Percentiles rank a stretch among this genome's conserved stretches.
Conservation (phyloP, 2,113 vertebrate species). For the Amazona vittata region DNA sequence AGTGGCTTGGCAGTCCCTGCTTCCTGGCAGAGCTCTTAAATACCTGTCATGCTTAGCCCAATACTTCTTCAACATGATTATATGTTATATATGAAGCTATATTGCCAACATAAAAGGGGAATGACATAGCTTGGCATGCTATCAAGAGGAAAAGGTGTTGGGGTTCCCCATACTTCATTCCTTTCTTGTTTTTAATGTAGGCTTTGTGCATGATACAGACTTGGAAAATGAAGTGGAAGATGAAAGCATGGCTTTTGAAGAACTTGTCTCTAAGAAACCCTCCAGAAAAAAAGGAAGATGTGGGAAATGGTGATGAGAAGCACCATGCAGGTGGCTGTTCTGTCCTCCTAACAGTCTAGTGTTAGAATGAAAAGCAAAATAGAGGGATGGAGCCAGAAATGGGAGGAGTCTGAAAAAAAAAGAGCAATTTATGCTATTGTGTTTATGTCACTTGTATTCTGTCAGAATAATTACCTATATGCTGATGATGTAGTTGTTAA, state of each 20-base stretch:
- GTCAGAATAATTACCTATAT: neutral
- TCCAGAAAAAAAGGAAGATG: conserved; percentile 54
- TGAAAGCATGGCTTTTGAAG: conserved; percentile 72
- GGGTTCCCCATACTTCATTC: neutral
- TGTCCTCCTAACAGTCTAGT: neutral
- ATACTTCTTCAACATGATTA: neutral
- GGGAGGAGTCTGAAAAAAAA: neutral
- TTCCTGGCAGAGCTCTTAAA: neutral
- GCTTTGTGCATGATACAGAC: conserved; percentile 29
- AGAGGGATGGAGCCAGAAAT: neutral
- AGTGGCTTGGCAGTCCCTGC: neutral
- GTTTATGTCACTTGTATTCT: neutral
- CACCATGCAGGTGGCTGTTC: neutral
- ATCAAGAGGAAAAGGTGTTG: neutral
- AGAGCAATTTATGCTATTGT: neutral
- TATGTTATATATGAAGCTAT: neutral
- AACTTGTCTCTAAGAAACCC: conserved; percentile 64
- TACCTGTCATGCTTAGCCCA: neutral
- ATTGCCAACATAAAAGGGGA: neutral
- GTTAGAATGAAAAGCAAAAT: neutral
- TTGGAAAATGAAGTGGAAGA: conserved; percentile 76
- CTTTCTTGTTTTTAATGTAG: conserved; percentile 44
- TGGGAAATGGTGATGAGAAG: conserved; percentile 33
- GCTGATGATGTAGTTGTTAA: neutral
- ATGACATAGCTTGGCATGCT: neutral